These are phyloP conservation scores for Neoascia interrupta DNA, from an alignment of 2,888 invertebrate species.

Conservation along the genomic window DNA sequence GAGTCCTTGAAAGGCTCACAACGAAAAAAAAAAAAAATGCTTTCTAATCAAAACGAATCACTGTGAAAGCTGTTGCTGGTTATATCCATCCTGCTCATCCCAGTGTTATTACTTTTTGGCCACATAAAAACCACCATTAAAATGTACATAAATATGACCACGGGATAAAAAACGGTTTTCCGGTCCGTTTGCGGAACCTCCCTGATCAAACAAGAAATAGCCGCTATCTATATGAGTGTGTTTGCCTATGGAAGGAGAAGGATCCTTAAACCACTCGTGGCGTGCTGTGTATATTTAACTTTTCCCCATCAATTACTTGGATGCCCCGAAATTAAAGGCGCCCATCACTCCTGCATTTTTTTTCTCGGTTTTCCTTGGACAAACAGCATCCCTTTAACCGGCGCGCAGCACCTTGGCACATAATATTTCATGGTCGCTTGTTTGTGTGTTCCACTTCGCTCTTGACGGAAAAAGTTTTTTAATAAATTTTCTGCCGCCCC, in stretches of 20 bases:
- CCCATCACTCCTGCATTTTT: constrained; percentile 16
- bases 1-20: constrained; percentile 3
- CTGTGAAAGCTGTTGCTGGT: constrained; percentile 48
- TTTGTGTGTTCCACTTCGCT: constrained; percentile 54
- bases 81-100: constrained; percentile 23
- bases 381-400: constrained; percentile 28
- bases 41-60: constrained; percentile 63
- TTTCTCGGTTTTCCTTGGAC: not conserved
- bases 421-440: constrained; percentile 63
- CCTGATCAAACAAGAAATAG: constrained; percentile 16
- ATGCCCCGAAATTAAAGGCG: constrained; percentile 49
- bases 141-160: constrained; percentile 52
- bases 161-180: constrained; percentile 16
- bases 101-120: constrained; percentile 49
- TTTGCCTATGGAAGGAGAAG: constrained; percentile 37
- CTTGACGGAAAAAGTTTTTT: constrained; percentile 66
- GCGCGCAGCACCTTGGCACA: constrained; percentile 63
- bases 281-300: constrained; percentile 41
- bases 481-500: constrained; percentile 55
- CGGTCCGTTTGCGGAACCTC: constrained; percentile 25
- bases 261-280: constrained; percentile 44
- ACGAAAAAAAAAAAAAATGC: constrained; percentile 18
- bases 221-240: constrained; percentile 4
- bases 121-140: constrained; percentile 58
- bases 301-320: constrained; percentile 58